Conservation (phyloP, 2,888 invertebrate species). For the Trissolcus brochymenae region DNA sequence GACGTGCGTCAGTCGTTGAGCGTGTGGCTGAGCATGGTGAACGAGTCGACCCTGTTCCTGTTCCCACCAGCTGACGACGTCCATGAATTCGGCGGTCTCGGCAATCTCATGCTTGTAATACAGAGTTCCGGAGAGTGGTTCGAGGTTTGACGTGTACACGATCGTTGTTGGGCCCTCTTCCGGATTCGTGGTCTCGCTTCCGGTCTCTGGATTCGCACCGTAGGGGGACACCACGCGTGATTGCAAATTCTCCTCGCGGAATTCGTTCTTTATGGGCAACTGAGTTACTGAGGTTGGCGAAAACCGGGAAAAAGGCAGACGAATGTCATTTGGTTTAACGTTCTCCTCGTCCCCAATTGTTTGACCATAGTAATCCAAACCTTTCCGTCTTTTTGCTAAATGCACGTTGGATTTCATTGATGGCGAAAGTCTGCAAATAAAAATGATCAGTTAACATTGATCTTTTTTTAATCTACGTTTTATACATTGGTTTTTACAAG, state of each 20-base stretch:
- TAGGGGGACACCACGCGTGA: slow-evolving; percentile 69
- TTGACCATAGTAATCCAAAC: slow-evolving; percentile 67
- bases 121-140: slow-evolving; percentile 70
- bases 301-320: slow-evolving; percentile 60
- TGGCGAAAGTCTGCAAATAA: slow-evolving; percentile 68
- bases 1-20: slow-evolving; percentile 73
- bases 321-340: slow-evolving; percentile 66
- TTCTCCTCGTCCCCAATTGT: slow-evolving; percentile 73
- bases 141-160: slow-evolving; percentile 70
- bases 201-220: slow-evolving; percentile 61
- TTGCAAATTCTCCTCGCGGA: slow-evolving; percentile 67
- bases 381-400: slow-evolving; percentile 43
- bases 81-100: slow-evolving; percentile 73
- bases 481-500: not conserved
- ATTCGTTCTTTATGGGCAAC: slow-evolving; percentile 62
- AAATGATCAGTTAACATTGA: not conserved
- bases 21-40: slow-evolving; percentile 69
- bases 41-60: slow-evolving; percentile 73
- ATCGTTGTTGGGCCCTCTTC: slow-evolving; percentile 70
- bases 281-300: slow-evolving; percentile 68
- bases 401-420: slow-evolving; percentile 60
- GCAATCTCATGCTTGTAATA: slow-evolving; percentile 73
- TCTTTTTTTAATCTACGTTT: not conserved
- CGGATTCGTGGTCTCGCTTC: slow-evolving; percentile 52
- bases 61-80: slow-evolving; percentile 76